Evolutionary conservation across 2,888 invertebrate species (phyloP).

Genomic region (Scaeva pyrastri): DNA sequence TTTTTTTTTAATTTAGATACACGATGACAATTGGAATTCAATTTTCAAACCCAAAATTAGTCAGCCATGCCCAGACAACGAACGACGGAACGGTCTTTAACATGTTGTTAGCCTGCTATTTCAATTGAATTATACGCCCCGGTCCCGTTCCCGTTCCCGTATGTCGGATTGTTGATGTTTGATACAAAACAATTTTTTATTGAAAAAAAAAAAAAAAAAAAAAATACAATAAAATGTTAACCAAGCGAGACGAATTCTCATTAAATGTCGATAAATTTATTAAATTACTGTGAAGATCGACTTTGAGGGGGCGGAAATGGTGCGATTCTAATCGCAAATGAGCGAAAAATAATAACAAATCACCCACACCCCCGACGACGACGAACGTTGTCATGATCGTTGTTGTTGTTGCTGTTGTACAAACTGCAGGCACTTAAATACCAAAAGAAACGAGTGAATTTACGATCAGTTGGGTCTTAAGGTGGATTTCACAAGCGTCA

Average conservation of each 20-base stretch:
- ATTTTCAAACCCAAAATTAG: constrained; percentile 64
- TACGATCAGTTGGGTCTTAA: constrained; percentile 21
- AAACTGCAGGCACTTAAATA: constrained; percentile 24
- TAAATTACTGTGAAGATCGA: constrained; percentile 61
- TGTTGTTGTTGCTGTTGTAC: no score
- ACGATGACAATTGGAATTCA: constrained; percentile 66
- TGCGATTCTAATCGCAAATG: constrained; percentile 45
- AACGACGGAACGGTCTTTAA: constrained; percentile 10
- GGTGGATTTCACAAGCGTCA: neutral
- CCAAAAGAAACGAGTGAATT: constrained; percentile 39
- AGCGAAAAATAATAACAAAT: constrained; percentile 24
- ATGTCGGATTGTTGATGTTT: constrained; percentile 12
- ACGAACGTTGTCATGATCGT: no score
- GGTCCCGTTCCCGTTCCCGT: no score
- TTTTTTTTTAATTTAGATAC: neutral
- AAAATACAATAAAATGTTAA: constrained; percentile 13
- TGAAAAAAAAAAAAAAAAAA: constrained; percentile 2
- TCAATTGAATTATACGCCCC: constrained; percentile 43
- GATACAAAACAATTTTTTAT: constrained; percentile 19
- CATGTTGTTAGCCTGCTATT: constrained; percentile 20
- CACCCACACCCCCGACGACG: constrained; percentile 49
- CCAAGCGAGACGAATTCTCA: constrained; percentile 62
- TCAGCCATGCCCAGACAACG: constrained; percentile 56
- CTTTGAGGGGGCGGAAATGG: constrained; percentile 55
- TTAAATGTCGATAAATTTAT: constrained; percentile 73